These are phyloP conservation scores for Sylvilagus bachmani DNA, from an alignment of 2,113 vertebrate species.

Conservation along the genomic window DNA sequence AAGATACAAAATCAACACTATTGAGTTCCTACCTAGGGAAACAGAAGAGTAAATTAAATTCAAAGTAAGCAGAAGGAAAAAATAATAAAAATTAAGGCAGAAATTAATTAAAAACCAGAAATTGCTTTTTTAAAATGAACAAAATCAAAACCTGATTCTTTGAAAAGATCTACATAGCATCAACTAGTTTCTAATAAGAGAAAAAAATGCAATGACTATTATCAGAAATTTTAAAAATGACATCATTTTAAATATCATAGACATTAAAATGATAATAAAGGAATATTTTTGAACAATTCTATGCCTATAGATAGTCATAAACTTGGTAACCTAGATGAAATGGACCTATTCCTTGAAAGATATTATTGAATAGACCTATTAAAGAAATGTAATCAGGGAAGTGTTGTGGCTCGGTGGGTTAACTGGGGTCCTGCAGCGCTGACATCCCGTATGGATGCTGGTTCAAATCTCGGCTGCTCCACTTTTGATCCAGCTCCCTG, in stretches of 20 bases:
- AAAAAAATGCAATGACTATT: not conserved
- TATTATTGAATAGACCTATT: not conserved
- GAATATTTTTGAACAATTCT: not conserved
- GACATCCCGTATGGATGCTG: too few relatives aligned
- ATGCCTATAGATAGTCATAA: not conserved
- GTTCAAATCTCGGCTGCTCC: too few relatives aligned
- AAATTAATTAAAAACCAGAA: not conserved
- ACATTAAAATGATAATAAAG: not conserved
- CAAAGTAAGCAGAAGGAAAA: not conserved
- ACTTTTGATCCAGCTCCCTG: too few relatives aligned
- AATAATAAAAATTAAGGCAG: not conserved
- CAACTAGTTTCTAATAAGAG: not conserved
- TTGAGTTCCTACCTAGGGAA: not conserved
- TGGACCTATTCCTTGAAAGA: not conserved
- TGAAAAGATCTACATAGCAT: not conserved
- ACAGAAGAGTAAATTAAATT: not conserved
- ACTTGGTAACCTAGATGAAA: not conserved
- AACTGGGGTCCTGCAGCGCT: too few relatives aligned
- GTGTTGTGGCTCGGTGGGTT: too few relatives aligned
- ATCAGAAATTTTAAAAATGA: not conserved
- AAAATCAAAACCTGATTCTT: not conserved
- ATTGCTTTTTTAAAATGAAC: not conserved
- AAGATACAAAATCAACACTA: not conserved
- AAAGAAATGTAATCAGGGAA: not conserved
- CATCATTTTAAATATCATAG: not conserved